These are phyloP conservation scores for Sycophaga agraensis DNA, from an alignment of 1,140 invertebrate genomes.

Conservation along the genomic window DNA sequence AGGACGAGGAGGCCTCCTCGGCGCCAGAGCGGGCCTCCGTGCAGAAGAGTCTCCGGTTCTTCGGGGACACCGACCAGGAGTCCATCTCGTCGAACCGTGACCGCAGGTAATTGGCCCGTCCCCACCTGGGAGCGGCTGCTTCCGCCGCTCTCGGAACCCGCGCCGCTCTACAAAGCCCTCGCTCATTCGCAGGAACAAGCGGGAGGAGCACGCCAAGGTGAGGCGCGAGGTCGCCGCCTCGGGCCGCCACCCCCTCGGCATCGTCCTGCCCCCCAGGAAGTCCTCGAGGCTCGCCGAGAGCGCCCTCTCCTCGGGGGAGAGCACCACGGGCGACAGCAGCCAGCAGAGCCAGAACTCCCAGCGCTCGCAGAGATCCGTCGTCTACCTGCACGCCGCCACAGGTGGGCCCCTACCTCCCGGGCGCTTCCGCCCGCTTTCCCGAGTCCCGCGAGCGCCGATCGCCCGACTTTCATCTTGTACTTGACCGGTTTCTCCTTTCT, in stretches of 20 bases:
- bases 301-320: conserved; percentile 55
- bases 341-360: conserved; percentile 79
- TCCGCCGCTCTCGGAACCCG: too few species aligned
- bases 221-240: conserved; percentile 51
- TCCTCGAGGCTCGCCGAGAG: conserved; percentile 50
- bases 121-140: too few species aligned
- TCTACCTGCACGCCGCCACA: conserved; percentile 78
- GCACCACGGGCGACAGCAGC: conserved; percentile 65
- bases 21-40: conserved; percentile 50
- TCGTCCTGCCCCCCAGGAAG: conserved; percentile 45
- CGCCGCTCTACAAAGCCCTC: not conserved
- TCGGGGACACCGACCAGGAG: conserved; percentile 77
- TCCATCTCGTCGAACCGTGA: conserved; percentile 60
- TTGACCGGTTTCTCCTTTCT: too few species aligned
- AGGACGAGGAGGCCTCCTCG: conserved; percentile 53
- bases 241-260: conserved; percentile 45
- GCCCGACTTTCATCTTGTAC: too few species aligned
- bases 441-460: too few species aligned
- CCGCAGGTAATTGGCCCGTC: conserved; percentile 44
- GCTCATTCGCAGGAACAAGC: conserved; percentile 48
- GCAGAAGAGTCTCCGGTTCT: conserved; percentile 74
- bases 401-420: conserved; percentile 50
- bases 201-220: conserved; percentile 45
- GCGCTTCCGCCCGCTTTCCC: too few species aligned
- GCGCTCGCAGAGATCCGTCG: conserved; percentile 75